Percentiles rank a stretch among this genome's conserved stretches.
phyloP scores from a whole-genome alignment of 2,888 invertebrate species.

The Rapana venosa region DNA sequence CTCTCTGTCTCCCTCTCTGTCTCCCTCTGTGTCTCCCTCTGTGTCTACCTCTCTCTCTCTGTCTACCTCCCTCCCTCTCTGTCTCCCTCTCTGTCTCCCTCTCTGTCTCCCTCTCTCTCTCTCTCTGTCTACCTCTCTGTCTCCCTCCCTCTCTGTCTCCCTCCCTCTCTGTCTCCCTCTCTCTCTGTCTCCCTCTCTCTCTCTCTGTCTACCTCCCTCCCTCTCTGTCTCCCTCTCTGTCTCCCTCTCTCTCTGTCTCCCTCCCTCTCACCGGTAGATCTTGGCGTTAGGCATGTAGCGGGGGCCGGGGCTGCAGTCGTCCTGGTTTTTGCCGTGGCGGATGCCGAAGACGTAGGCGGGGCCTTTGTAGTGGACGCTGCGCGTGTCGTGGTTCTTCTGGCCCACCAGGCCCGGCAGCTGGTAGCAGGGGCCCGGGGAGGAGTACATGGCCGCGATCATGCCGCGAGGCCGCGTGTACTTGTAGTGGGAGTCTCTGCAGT shows the following conservation, averaged over 20 bases:
- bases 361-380: conserved; percentile 63
- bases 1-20: neutral
- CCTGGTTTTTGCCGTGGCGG: conserved; percentile 70
- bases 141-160: conserved; percentile 6
- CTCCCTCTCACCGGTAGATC: conserved; percentile 51
- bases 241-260: neutral
- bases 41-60: neutral
- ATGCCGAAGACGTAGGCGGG: conserved; percentile 67
- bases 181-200: neutral
- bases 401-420: conserved; percentile 67
- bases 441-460: conserved; percentile 69
- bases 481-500: conserved; percentile 44
- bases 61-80: neutral
- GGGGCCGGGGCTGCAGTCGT: conserved; percentile 75
- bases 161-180: neutral
- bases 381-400: conserved; percentile 60
- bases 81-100: neutral
- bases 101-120: neutral
- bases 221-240: neutral
- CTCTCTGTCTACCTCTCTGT: neutral
- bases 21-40: neutral
- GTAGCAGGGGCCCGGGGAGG: conserved; percentile 71
- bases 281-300: conserved; percentile 66
- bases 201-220: neutral
- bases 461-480: conserved; percentile 69